These are phyloP conservation scores for Allygus modestus DNA, from an alignment of 2,888 invertebrate genomes.

Conservation along the genomic window DNA sequence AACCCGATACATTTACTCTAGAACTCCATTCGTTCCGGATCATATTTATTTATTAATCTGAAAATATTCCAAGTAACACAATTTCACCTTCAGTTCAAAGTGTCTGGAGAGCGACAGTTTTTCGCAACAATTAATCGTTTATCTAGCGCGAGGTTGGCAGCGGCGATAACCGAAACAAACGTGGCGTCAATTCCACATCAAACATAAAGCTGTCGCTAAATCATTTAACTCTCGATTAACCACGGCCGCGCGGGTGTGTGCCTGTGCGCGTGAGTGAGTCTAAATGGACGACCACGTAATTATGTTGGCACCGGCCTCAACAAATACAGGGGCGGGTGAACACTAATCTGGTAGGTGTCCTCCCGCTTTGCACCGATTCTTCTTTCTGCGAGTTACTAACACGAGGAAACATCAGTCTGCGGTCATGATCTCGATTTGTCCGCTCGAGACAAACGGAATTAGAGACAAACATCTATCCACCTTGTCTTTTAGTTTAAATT, in stretches of 20 bases:
- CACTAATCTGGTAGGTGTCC: neutral
- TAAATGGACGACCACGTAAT: neutral
- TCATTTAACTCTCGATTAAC: neutral
- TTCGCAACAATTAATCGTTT: neutral
- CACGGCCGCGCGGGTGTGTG: neutral
- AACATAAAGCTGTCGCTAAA: constrained; percentile 4
- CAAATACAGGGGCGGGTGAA: neutral
- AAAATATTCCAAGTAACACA: neutral
- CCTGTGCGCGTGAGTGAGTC: no score
- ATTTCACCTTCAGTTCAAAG: neutral
- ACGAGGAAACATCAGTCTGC: neutral
- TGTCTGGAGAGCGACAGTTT: no score
- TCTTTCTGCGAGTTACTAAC: no score
- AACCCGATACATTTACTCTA: neutral
- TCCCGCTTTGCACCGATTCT: neutral
- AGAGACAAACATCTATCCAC: neutral
- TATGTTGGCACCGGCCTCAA: neutral
- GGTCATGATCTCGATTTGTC: constrained; percentile 3
- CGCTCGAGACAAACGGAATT: neutral
- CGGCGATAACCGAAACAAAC: neutral
- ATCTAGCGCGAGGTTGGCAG: neutral
- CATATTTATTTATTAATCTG: neutral
- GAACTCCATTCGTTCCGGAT: neutral
- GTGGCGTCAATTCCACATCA: constrained; percentile 2
- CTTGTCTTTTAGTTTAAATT: neutral